These are phyloP conservation scores for Parnassius mnemosyne DNA, from an alignment of 2,888 invertebrate genomes.

Conservation along the genomic window DNA sequence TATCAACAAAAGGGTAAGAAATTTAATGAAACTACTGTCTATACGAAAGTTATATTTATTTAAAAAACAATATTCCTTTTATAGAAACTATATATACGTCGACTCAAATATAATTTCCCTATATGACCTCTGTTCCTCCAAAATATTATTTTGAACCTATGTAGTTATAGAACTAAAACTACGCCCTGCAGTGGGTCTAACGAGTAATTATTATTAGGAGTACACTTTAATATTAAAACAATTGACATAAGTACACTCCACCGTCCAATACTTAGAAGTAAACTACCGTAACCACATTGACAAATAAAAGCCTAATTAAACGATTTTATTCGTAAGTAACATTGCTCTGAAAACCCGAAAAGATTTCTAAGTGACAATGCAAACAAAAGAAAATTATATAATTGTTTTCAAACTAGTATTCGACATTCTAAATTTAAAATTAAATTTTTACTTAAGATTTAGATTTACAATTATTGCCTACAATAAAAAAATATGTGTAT, in stretches of 20 bases:
- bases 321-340: constrained; percentile 26
- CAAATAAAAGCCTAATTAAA: constrained; percentile 10
- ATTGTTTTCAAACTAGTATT: constrained; percentile 3
- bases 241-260: constrained; percentile 40
- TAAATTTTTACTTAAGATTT: constrained; percentile 8
- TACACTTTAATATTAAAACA: constrained; percentile 25
- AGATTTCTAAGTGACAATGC: constrained; percentile 25
- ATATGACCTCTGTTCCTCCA: constrained; percentile 11
- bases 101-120: constrained; percentile 6
- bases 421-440: constrained; percentile 10
- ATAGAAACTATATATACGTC: constrained; percentile 25
- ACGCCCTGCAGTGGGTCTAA: constrained; percentile 19
- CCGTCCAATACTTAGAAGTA: constrained; percentile 28
- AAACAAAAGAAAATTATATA: constrained; percentile 4
- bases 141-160: constrained; percentile 15
- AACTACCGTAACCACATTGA: constrained; percentile 10
- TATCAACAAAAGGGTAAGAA: background rate
- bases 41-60: constrained; percentile 21
- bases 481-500: constrained; percentile 3
- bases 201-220: constrained; percentile 26
- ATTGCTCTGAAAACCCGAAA: constrained; percentile 50
- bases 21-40: constrained; percentile 10
- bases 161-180: constrained; percentile 4
- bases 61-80: constrained; percentile 25
- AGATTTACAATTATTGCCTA: constrained; percentile 13